These are phyloP conservation scores for Prunella strophiata DNA, from an alignment of 2,797 vertebrate species.

Conservation along the genomic window DNA sequence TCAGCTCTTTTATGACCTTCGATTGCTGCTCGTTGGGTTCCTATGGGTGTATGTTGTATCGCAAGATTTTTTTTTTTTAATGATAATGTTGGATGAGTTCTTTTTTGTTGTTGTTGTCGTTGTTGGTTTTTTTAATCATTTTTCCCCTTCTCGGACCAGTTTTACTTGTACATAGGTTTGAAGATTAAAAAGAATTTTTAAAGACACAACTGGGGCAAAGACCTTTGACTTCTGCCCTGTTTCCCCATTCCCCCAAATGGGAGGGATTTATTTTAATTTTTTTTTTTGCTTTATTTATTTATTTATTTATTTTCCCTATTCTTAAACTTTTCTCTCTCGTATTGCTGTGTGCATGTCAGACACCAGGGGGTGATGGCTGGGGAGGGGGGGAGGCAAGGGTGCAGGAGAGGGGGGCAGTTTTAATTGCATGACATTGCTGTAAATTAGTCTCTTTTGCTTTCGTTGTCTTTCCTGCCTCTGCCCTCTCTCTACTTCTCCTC, in stretches of 20 bases:
- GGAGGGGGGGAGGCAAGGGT: constrained; percentile 61
- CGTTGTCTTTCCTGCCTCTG: constrained; percentile 78
- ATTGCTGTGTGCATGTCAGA: constrained; percentile 88
- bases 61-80: constrained; percentile 76
- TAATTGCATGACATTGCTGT: constrained; percentile 94
- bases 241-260: constrained; percentile 65
- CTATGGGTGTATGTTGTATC: constrained; percentile 87
- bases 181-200: constrained; percentile 67
- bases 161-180: constrained; percentile 89
- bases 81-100: constrained; percentile 58
- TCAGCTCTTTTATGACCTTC: constrained; percentile 86
- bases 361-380: constrained; percentile 70
- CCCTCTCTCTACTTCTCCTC: constrained; percentile 77
- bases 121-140: constrained; percentile 54
- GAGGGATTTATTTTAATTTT: constrained; percentile 49
- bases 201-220: constrained; percentile 77
- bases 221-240: constrained; percentile 73
- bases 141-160: constrained; percentile 72
- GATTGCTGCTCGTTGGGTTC: constrained; percentile 91
- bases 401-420: constrained; percentile 77
- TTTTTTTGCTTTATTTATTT: constrained; percentile 33
- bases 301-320: constrained; percentile 80
- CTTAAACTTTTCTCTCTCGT: constrained; percentile 84
- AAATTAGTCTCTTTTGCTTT: constrained; percentile 84
- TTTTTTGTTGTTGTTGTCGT: constrained; percentile 52